phyloP scores from a whole-genome alignment of 2,797 vertebrate species.

The Sebastes steindachneri region DNA sequence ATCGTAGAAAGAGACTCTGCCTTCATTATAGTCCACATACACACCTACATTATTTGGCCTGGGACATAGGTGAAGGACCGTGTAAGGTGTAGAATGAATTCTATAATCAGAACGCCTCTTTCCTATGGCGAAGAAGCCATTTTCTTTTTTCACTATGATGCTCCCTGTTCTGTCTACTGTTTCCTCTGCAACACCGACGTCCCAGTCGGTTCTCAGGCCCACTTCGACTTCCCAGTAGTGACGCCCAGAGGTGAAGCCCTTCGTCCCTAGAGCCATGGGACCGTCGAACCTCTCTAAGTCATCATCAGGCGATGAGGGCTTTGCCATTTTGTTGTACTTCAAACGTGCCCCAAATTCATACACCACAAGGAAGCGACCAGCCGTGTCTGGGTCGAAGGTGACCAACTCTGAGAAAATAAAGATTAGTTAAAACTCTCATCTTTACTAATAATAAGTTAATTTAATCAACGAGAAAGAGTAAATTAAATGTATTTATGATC shows the following conservation, averaged over 20 bases:
- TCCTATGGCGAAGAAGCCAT: slow-evolving; percentile 55
- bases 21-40: slow-evolving; percentile 67
- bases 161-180: not conserved
- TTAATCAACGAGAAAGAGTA: not conserved
- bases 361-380: slow-evolving; percentile 39
- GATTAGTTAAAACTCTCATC: not conserved
- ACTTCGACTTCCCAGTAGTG: slow-evolving; percentile 74
- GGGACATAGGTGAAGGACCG: slow-evolving; percentile 22
- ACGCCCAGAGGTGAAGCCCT: slow-evolving; percentile 58
- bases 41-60: slow-evolving; percentile 50
- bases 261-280: slow-evolving; percentile 33
- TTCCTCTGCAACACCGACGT: slow-evolving; percentile 54
- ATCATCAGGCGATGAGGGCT: not conserved
- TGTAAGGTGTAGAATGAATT: fast-evolving
- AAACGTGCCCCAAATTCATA: slow-evolving; percentile 17
- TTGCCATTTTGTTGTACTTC: slow-evolving; percentile 17
- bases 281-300: not conserved
- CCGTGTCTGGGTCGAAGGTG: slow-evolving; percentile 47
- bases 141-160: not conserved
- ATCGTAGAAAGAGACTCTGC: slow-evolving; percentile 67
- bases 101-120: slow-evolving; percentile 13
- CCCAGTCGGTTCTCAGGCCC: slow-evolving; percentile 43
- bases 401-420: slow-evolving; percentile 29
- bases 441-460: too few relatives aligned
- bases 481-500: not conserved